phyloP scores from a whole-genome alignment of 1,140 invertebrate species.

The Lepidostoma basale region DNA sequence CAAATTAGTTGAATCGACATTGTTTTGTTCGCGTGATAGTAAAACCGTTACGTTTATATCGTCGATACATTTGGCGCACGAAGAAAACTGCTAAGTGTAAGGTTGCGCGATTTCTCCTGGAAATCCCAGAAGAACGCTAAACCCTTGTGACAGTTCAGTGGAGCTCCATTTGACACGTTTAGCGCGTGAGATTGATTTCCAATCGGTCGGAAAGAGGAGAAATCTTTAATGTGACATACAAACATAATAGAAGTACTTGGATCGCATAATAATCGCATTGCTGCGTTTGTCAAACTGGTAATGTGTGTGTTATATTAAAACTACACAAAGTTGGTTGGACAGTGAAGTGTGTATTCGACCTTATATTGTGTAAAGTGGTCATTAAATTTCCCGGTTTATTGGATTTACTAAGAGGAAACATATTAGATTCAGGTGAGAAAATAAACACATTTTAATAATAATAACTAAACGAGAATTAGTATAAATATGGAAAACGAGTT shows the following conservation, averaged over 20 bases:
- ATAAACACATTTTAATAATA: too few relatives aligned
- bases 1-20: background rate
- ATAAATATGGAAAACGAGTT: too few relatives aligned
- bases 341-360: conserved; percentile 14
- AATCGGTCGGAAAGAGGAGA: conserved; percentile 29
- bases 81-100: background rate
- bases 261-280: conserved; percentile 4
- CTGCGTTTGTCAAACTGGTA: conserved; percentile 2
- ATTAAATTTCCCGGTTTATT: background rate
- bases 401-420: conserved; percentile 19
- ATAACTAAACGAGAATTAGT: too few relatives aligned
- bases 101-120: conserved; percentile 2
- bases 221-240: conserved; percentile 38
- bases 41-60: conserved; percentile 2
- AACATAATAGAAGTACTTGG: conserved; percentile 15
- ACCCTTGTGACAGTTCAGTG: background rate
- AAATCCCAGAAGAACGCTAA: background rate
- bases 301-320: background rate
- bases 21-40: background rate
- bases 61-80: background rate
- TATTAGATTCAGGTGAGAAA: conserved; percentile 5
- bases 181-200: conserved; percentile 30
- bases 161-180: conserved; percentile 18
- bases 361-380: conserved; percentile 14
- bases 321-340: background rate